Conservation (phyloP, 2,113 vertebrate genomes). For the Dermatemys mawii region DNA sequence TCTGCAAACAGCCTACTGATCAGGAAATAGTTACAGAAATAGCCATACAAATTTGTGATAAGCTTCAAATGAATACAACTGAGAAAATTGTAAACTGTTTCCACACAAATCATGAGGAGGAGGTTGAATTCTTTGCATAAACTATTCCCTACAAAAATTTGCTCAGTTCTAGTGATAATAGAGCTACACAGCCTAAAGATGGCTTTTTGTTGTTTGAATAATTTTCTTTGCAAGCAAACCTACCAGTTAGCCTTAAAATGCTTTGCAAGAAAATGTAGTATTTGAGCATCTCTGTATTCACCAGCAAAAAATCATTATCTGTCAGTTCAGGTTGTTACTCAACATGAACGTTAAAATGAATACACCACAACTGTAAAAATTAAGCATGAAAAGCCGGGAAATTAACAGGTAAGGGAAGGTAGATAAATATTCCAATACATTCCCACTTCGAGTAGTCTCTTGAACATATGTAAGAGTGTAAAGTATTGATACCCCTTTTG, state of each 20-base stretch:
- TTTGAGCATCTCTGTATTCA: slow-evolving; percentile 13
- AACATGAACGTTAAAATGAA: slow-evolving; percentile 28
- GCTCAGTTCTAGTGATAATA: background rate
- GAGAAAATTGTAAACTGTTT: background rate
- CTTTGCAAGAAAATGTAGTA: slow-evolving; percentile 40
- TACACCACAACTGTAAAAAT: slow-evolving; percentile 50
- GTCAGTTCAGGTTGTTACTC: slow-evolving; percentile 33
- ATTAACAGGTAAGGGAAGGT: slow-evolving; percentile 34
- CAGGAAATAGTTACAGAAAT: slow-evolving; percentile 12
- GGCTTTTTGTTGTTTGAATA: background rate
- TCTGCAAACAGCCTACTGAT: slow-evolving; percentile 6
- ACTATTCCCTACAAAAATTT: background rate
- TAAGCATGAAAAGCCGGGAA: slow-evolving; percentile 50
- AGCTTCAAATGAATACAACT: background rate
- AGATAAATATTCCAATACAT: slow-evolving; percentile 64
- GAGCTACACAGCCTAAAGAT: background rate
- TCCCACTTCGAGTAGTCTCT: slow-evolving; percentile 33
- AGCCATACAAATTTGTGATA: slow-evolving; percentile 9
- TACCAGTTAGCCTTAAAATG: slow-evolving; percentile 9
- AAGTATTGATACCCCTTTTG: background rate
- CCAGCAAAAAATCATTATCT: slow-evolving; percentile 42
- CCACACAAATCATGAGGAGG: background rate
- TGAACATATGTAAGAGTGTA: slow-evolving; percentile 34
- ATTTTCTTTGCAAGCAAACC: background rate
- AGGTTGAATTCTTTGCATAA: background rate